Evolutionary conservation across 2,797 vertebrate species (phyloP).

Genomic region (Nyctibius grandis): DNA sequence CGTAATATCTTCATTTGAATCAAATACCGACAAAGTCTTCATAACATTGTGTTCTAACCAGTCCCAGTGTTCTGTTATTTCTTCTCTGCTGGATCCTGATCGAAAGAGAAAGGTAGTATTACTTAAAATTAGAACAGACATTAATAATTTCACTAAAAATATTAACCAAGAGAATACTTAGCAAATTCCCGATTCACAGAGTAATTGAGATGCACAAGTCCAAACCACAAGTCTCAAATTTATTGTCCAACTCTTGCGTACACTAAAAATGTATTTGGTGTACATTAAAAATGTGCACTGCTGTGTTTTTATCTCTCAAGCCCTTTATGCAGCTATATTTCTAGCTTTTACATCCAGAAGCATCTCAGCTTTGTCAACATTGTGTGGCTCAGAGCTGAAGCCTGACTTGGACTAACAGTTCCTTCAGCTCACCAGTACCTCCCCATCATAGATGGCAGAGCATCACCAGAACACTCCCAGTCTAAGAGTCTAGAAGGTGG

Average conservation of each 20-base stretch:
- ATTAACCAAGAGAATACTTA: not conserved
- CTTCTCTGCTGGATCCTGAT: constrained; percentile 90
- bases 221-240: not conserved
- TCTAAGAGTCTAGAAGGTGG: not conserved
- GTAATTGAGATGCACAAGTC: not conserved
- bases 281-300: not conserved
- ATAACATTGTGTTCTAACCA: constrained; percentile 96
- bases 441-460: not conserved
- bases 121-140: not conserved
- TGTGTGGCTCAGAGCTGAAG: not conserved
- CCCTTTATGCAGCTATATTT: not conserved
- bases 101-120: not conserved
- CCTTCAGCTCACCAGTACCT: not conserved
- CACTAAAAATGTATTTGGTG: not conserved
- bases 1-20: constrained; percentile 96
- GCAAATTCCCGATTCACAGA: not conserved
- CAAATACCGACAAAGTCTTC: constrained; percentile 94
- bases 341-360: not conserved
- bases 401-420: not conserved
- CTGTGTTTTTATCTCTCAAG: not conserved
- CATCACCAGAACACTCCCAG: not conserved
- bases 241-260: not conserved
- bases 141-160: not conserved
- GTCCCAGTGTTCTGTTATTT: constrained; percentile 94
- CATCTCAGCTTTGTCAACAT: not conserved